Conservation (phyloP, 2,113 vertebrate genomes). For the Platysternon megacephalum region DNA sequence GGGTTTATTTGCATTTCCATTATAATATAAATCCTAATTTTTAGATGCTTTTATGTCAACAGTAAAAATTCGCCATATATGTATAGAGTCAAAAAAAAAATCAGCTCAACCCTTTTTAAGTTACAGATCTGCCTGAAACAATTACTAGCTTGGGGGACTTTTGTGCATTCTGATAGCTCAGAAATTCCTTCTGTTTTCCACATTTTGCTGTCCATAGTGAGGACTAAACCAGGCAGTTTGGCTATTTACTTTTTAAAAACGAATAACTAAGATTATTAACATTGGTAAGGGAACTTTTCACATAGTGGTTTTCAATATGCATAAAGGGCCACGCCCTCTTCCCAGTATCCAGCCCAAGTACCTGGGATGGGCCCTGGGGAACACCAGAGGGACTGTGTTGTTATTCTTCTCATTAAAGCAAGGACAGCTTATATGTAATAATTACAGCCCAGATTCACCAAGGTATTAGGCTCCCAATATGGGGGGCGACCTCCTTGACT, state of each 20-base stretch:
- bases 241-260: slow-evolving; percentile 50
- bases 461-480: background rate
- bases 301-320: slow-evolving; percentile 30
- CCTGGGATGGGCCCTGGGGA: background rate
- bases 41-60: slow-evolving; percentile 63
- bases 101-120: background rate
- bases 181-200: slow-evolving; percentile 49
- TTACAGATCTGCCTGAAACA: background rate
- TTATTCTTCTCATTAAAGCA: slow-evolving; percentile 62
- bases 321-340: slow-evolving; percentile 21
- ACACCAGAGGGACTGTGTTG: slow-evolving; percentile 33
- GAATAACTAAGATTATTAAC: slow-evolving; percentile 54
- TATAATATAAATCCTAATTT: slow-evolving; percentile 46
- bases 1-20: slow-evolving; percentile 40
- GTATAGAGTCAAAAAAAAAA: slow-evolving; percentile 34
- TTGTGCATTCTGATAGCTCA: background rate
- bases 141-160: background rate
- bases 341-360: background rate
- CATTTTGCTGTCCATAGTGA: background rate
- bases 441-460: slow-evolving; percentile 30
- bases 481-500: slow-evolving; percentile 55
- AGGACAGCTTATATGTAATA: slow-evolving; percentile 70
- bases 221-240: background rate
- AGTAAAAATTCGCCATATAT: slow-evolving; percentile 56
- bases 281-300: slow-evolving; percentile 42